phyloP scores from a whole-genome alignment of 1,140 invertebrate genomes.

The Trichoplusia ni region DNA sequence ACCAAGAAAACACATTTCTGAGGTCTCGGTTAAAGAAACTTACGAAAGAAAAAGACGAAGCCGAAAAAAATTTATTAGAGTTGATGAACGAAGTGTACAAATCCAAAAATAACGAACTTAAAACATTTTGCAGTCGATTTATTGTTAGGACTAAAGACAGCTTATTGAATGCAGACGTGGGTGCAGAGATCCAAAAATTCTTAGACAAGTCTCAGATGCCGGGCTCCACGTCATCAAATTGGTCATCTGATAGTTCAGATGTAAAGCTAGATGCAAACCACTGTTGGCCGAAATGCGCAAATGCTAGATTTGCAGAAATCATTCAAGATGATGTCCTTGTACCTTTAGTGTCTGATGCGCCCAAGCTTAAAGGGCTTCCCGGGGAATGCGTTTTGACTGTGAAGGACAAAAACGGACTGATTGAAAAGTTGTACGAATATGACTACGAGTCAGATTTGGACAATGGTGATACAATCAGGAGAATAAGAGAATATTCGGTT shows the following conservation, averaged over 20 bases:
- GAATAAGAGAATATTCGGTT: constrained; percentile 71
- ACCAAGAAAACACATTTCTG: constrained; percentile 67
- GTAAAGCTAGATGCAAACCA: not conserved
- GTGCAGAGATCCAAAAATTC: constrained; percentile 59
- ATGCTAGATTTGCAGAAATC: constrained; percentile 32
- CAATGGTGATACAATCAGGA: constrained; percentile 56
- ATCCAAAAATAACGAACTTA: constrained; percentile 62
- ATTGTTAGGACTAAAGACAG: constrained; percentile 61
- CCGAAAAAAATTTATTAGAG: constrained; percentile 57
- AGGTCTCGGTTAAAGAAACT: constrained; percentile 59
- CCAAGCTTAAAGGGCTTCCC: constrained; percentile 55
- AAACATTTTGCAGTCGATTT: constrained; percentile 60
- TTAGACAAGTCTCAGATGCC: constrained; percentile 40
- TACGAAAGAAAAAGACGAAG: constrained; percentile 55
- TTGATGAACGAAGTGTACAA: constrained; percentile 62
- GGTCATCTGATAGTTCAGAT: not conserved
- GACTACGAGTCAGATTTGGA: constrained; percentile 55
- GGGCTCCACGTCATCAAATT: not conserved
- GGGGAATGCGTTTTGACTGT: constrained; percentile 69
- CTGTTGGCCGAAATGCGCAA: not conserved
- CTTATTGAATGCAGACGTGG: constrained; percentile 59
- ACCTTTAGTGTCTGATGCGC: constrained; percentile 44
- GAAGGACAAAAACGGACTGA: constrained; percentile 70
- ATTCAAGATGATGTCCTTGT: constrained; percentile 35
- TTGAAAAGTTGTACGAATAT: constrained; percentile 72